Evolutionary conservation across 2,113 vertebrate species (phyloP).

Genomic region (Labrus mixtus): DNA sequence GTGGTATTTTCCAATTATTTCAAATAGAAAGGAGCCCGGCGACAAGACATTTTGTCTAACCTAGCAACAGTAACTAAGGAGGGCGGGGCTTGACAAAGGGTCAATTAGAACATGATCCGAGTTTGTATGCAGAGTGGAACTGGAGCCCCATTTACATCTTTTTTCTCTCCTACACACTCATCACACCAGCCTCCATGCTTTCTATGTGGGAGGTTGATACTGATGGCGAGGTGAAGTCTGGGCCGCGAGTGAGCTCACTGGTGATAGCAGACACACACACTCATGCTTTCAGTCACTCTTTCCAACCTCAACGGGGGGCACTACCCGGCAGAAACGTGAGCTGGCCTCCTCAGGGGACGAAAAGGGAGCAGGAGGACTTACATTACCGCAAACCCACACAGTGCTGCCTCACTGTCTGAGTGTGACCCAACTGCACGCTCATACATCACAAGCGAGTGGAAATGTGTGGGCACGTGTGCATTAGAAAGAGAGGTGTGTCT

Average conservation of each 20-base stretch:
- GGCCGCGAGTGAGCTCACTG: slow-evolving; percentile 44
- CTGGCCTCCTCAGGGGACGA: slow-evolving; percentile 31
- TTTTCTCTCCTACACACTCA: background rate
- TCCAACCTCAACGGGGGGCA: slow-evolving; percentile 60
- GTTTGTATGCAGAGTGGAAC: background rate
- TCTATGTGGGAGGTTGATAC: slow-evolving; percentile 28
- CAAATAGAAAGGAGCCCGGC: no score
- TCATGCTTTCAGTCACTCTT: slow-evolving; percentile 56
- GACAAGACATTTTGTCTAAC: no score
- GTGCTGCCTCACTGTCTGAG: slow-evolving; percentile 48
- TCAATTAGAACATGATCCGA: background rate
- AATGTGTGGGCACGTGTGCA: slow-evolving; percentile 42
- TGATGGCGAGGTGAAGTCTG: slow-evolving; percentile 50
- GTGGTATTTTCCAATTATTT: no score
- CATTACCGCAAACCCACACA: slow-evolving; percentile 48
- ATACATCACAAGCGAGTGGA: slow-evolving; percentile 43
- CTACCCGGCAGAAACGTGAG: slow-evolving; percentile 25
- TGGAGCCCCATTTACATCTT: background rate
- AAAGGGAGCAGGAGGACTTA: slow-evolving; percentile 41
- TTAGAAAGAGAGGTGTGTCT: slow-evolving; percentile 62
- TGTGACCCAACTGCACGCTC: slow-evolving; percentile 9
- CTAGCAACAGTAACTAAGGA: no score
- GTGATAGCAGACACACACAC: slow-evolving; percentile 28
- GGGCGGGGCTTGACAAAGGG: no score
- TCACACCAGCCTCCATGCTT: background rate